Evolutionary conservation across 2,113 vertebrate species (phyloP).

Genomic region (Sander lucioperca): DNA sequence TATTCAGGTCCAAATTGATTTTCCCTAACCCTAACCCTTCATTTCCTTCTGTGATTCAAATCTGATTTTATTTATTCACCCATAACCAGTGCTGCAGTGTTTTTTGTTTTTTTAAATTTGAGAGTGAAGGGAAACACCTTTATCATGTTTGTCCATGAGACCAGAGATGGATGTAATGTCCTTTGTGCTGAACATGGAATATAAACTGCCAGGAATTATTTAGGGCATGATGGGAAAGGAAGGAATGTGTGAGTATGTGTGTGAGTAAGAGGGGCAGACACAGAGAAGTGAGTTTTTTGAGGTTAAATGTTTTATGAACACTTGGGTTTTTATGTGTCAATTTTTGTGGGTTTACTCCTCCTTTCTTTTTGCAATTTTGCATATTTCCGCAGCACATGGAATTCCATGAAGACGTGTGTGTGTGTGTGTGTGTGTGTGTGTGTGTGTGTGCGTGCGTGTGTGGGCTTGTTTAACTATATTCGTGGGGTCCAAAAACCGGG

Average conservation of each 20-base stretch:
- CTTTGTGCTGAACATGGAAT: slow-evolving; percentile 33
- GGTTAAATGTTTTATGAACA: slow-evolving; percentile 32
- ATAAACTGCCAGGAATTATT: slow-evolving; percentile 51
- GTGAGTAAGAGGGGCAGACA: background rate
- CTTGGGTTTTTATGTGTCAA: background rate
- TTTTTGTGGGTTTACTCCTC: background rate
- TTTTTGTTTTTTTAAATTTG: no score
- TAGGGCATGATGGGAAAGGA: slow-evolving; percentile 47
- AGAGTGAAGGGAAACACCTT: slow-evolving; percentile 14
- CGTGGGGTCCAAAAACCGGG: no score
- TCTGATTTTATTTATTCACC: background rate
- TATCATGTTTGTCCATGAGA: slow-evolving; percentile 13
- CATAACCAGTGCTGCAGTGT: background rate
- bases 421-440: background rate
- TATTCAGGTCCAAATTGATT: background rate
- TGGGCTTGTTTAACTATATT: no score
- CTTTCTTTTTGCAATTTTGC: background rate
- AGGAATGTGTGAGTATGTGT: slow-evolving; percentile 32
- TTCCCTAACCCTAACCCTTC: no score
- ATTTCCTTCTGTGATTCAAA: background rate
- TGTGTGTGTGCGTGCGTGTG: background rate
- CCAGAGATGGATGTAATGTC: slow-evolving; percentile 29
- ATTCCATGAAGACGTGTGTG: background rate
- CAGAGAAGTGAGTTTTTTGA: slow-evolving; percentile 1
- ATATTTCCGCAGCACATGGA: background rate